Evolutionary conservation across 1,140 invertebrate species (phyloP), one percentile per base, ranked within the genome.

Genomic region (Drosophila repletoides): DNA sequence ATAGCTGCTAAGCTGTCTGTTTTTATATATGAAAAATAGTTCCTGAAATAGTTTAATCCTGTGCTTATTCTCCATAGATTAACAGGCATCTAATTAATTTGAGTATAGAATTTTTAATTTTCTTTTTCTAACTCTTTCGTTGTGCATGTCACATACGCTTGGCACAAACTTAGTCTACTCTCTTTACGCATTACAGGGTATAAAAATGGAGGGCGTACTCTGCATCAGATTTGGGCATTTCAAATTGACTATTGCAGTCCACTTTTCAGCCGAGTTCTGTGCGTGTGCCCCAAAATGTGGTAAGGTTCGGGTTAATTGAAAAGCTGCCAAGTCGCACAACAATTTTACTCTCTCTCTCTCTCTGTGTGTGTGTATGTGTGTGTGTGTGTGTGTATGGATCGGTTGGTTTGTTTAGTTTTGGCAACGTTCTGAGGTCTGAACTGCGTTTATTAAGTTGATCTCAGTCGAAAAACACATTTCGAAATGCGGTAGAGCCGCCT

Each of bases 181-280:
- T n/a, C n/a, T n/a, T n/a, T n/a, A 9, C 5, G 40, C 5, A 5
- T 4, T 5, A 10, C 9, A 28, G 17, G 7, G 21, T 26, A 12
- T 6, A n/a, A n/a, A n/a, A n/a, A n/a, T n/a, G n/a, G n/a, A n/a
- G n/a, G n/a, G n/a, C n/a, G n/a, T n/a, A n/a, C n/a, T n/a, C n/a
- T n/a, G n/a, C n/a, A n/a, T 15, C 34, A 28, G 55, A 59, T 58
- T 43, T 33, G 10, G 14, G 28, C 36, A 36, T 40, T 46, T 45
- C 12, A 60, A 72, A 81, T 69, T 66, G 71, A 66, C 63, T 75
- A 81, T 67, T 63, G 67, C 40, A 51, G 59, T 58, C 10, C 29
- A 28, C 29, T 19, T 38, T 26, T 6, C 22, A n/a, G 24, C 17
- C 12, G 21, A 17, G 31, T 49, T 21, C 15, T 28, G 31, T 55